Evolutionary conservation across 2,113 vertebrate genomes (phyloP), one percentile per base, ranked within the genome.

Genomic region (Rhipidura dahli): DNA sequence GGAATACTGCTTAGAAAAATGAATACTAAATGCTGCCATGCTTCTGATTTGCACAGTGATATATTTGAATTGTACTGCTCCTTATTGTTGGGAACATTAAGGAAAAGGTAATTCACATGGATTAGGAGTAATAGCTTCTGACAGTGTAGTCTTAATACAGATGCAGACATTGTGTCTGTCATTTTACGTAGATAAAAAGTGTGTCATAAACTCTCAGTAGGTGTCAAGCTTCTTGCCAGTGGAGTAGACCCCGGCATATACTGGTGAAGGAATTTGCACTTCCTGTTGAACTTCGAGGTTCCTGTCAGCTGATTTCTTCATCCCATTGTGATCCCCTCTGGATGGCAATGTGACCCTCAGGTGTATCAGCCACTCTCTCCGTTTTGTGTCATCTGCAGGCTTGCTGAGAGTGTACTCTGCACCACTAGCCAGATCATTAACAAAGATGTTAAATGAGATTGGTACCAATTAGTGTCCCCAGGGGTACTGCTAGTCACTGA

Each of bases 311-410:
- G 49, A 37, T 63, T 90, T 50, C 56, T 70, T 69, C 42, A 70
- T 69, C 10, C 37, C 5, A 4, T 20, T 70, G 40, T 35, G 42
- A 56, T 72, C 66, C 66, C 21, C 21, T 56, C 26, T 72, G 76
- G 42, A 50, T 50, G 54, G 54, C 64, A 69, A 8, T 15, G 6
- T 28, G 54, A 23, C 39, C 39, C 15, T 33, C 0, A 0, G n/a
- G 23, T 61, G 18, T 56, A 28, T 65, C 42, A 72, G 59, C 44
- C 37, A 9, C 21, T 80, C 15, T 64, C n/a, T 70, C 47, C 24
- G 31, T 57, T 50, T 19, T 49, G 57, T 71, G 76, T 31, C 26
- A 16, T 26, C 42, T 80, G 86, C 35, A 65, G 44, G 35, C 35
- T 64, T 72, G 59, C 50, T 88, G 21, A 27, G 35, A 15, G 42